Evolutionary conservation across 1,140 invertebrate species (phyloP).

Genomic region (Drosophila nannoptera): DNA sequence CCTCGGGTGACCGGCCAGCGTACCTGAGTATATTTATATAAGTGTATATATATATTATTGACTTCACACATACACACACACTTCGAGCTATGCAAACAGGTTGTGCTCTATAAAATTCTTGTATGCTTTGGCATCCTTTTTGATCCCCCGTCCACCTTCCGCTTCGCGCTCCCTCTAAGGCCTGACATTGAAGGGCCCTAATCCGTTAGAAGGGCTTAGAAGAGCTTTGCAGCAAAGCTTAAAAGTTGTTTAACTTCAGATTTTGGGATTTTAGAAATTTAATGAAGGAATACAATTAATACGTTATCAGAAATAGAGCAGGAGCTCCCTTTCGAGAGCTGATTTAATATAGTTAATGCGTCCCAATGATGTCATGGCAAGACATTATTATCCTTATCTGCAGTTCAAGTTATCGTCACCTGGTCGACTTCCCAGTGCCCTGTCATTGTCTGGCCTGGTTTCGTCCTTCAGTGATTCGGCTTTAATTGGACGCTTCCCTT

Average conservation of each 20-base stretch:
- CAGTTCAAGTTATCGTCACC: not conserved
- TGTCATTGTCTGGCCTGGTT: conserved; percentile 3
- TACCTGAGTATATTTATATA: conserved; percentile 20
- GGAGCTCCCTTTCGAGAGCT: too few relatives aligned
- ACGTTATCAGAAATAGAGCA: not conserved
- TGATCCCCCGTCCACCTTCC: conserved; percentile 34
- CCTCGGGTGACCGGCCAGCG: conserved; percentile 19
- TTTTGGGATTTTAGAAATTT: not conserved
- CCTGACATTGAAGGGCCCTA: conserved; percentile 30
- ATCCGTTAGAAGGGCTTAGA: conserved; percentile 40
- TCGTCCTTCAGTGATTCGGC: conserved; percentile 8
- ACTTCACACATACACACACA: conserved; percentile 34
- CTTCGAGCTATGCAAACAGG: conserved; percentile 36
- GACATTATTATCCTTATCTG: conserved; percentile 1
- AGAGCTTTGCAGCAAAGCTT: conserved; percentile 11
- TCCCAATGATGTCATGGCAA: conserved; percentile 10
- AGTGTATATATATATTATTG: conserved; percentile 16
- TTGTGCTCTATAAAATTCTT: conserved; percentile 49
- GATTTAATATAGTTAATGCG: not conserved
- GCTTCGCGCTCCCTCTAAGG: conserved; percentile 19
- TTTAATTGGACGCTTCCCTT: conserved; percentile 37
- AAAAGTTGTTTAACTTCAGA: conserved; percentile 12
- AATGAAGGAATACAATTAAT: not conserved
- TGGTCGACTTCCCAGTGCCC: conserved; percentile 3
- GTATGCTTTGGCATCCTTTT: conserved; percentile 58